Conservation (phyloP, 2,888 invertebrate genomes). For the Axea sp. region DNA sequence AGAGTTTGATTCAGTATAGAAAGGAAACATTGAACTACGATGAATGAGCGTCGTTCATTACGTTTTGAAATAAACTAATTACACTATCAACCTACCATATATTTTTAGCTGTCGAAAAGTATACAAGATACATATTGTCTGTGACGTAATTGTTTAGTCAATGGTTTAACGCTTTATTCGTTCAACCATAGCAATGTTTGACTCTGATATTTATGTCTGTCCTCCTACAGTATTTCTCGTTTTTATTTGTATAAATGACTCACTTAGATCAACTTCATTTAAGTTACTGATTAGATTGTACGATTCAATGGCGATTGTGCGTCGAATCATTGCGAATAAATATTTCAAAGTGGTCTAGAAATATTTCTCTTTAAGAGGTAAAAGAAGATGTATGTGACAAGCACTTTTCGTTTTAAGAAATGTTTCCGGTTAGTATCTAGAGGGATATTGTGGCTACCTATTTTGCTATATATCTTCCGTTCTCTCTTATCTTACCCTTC, state of each 20-base stretch:
- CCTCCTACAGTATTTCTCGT: slow-evolving; percentile 34
- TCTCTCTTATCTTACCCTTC: slow-evolving; percentile 52
- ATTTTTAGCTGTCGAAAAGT: slow-evolving; percentile 24
- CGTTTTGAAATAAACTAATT: slow-evolving; percentile 19
- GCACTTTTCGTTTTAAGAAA: slow-evolving; percentile 5
- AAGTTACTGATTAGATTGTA: slow-evolving; percentile 18
- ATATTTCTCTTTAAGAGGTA: neutral
- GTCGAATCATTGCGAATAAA: neutral
- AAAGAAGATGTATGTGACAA: slow-evolving; percentile 7
- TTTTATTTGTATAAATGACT: slow-evolving; percentile 32
- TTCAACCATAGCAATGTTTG: slow-evolving; percentile 25
- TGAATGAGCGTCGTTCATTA: too few species aligned
- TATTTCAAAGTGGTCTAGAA: neutral
- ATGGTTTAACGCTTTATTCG: slow-evolving; percentile 28
- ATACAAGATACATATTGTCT: slow-evolving; percentile 1
- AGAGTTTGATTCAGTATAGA: neutral
- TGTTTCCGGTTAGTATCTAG: slow-evolving; percentile 1
- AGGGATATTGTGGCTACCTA: slow-evolving; percentile 26
- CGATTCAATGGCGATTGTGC: slow-evolving; percentile 18
- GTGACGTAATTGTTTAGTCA: slow-evolving; percentile 33
- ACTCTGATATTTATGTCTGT: slow-evolving; percentile 50
- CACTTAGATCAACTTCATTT: slow-evolving; percentile 30
- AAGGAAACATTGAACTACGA: slow-evolving; percentile 2
- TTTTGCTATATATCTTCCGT: slow-evolving; percentile 36
- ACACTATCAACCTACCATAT: neutral